phyloP scores from a whole-genome alignment of 2,797 vertebrate species.

The Arnoldichthys spilopterus region DNA sequence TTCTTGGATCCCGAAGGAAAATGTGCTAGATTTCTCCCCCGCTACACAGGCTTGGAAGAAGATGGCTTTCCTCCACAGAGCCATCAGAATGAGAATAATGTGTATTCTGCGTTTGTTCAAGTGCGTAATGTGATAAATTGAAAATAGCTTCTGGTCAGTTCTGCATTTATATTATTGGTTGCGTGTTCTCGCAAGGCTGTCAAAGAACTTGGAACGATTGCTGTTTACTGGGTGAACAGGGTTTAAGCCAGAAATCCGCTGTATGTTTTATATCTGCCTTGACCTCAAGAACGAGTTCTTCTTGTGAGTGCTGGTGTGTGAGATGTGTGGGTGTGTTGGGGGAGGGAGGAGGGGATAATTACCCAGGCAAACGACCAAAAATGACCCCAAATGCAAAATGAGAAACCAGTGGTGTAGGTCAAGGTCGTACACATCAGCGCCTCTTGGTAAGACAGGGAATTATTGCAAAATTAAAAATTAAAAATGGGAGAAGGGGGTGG shows the following conservation, averaged over 20 bases:
- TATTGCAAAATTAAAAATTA: neutral
- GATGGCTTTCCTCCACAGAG: neutral
- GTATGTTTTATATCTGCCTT: neutral
- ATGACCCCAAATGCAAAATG: neutral
- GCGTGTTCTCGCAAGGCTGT: neutral
- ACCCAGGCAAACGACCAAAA: neutral
- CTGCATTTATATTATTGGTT: neutral
- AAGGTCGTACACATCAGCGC: neutral
- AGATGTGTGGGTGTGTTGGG: neutral
- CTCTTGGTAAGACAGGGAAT: neutral
- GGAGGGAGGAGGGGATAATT: neutral
- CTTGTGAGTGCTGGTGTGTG: neutral
- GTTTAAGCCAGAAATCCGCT: neutral
- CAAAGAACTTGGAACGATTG: neutral
- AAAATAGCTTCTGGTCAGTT: conserved; percentile 16
- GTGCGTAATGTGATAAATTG: neutral
- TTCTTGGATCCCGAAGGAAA: neutral
- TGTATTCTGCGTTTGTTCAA: neutral
- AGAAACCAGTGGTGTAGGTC: neutral
- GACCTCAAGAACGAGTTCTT: neutral
- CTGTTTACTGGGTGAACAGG: conserved; percentile 11
- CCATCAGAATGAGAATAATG: neutral
- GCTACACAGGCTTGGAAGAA: neutral
- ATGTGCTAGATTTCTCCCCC: neutral
- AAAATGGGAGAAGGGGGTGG: neutral